Evolutionary conservation across 1,140 invertebrate species (phyloP).

Genomic region (Sipha flava): DNA sequence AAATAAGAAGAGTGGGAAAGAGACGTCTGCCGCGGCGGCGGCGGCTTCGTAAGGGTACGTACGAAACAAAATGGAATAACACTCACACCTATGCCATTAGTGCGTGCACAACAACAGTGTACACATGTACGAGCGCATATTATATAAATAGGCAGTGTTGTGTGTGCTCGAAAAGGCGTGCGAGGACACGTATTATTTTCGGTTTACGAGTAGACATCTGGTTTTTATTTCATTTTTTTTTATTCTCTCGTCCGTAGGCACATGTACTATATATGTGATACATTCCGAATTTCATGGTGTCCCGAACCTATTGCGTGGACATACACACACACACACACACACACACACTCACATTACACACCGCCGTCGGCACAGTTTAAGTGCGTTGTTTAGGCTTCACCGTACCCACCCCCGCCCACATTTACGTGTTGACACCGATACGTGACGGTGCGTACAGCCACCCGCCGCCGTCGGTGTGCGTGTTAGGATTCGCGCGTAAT

Average conservation of each 20-base stretch:
- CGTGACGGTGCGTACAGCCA: too few species aligned
- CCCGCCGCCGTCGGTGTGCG: background rate
- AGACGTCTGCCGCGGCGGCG: background rate
- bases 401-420: too few species aligned
- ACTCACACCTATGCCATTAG: slow-evolving; percentile 29
- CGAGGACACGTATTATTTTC: background rate
- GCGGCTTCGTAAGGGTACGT: background rate
- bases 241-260: background rate
- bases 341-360: too few species aligned
- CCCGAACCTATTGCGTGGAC: slow-evolving; percentile 9
- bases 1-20: too few species aligned
- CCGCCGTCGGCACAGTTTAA: background rate
- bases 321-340: background rate
- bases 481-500: background rate
- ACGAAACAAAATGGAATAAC: background rate
- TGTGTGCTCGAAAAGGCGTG: background rate
- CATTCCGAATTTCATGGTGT: slow-evolving; percentile 26
- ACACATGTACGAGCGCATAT: too few species aligned
- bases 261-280: too few species aligned
- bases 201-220: slow-evolving; percentile 15
- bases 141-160: too few species aligned
- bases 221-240: slow-evolving; percentile 11
- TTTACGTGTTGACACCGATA: slow-evolving; percentile 11
- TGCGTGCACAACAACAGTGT: too few species aligned
- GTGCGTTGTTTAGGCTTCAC: background rate